A percentile compares a stretch with the other conserved stretches of the same genome.
Evolutionary conservation across 2,113 vertebrate species (phyloP).

Genomic region (western clawed frog (Xenopus tropicalis)): UCB_Xtro_10.0 CM004451.2:11978501-11979000

Average conservation of each 20-base stretch:
- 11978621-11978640: too few species aligned
- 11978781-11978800: background rate
- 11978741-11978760: background rate
- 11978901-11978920: background rate
- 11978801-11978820: constrained; percentile 1
- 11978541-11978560: background rate
- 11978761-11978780: background rate
- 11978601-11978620: too few species aligned
- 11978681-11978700: too few species aligned
- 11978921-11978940: too few species aligned
- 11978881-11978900: background rate
- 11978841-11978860: background rate
- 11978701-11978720: background rate
- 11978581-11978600: background rate
- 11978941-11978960: too few species aligned
- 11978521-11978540: background rate
- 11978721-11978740: background rate
- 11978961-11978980: background rate
- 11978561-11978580: constrained; percentile 11
- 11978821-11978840: background rate
- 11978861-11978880: background rate
- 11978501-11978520: constrained; percentile 1
- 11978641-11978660: too few species aligned
- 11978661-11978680: background rate
- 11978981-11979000: background rate